phyloP scores from a whole-genome alignment of 2,888 invertebrate genomes.

The Pristionchus arcanus region DNA sequence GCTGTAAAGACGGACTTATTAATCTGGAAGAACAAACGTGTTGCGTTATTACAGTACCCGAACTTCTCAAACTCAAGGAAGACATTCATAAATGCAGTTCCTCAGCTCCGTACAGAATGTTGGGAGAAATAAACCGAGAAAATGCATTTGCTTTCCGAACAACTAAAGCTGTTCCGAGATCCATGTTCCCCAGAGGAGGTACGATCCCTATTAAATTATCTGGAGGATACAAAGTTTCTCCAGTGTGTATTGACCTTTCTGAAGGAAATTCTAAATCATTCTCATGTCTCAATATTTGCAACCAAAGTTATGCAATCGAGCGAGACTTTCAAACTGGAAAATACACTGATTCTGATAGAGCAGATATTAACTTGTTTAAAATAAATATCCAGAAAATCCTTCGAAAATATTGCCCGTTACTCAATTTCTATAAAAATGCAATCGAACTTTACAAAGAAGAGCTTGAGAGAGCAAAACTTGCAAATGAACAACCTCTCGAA shows the following conservation, averaged over 20 bases:
- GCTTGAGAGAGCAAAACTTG: neutral
- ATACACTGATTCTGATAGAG: neutral
- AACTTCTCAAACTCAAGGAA: neutral
- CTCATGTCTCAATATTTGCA: slow-evolving; percentile 15
- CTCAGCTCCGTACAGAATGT: neutral
- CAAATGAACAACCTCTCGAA: neutral
- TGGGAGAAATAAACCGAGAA: neutral
- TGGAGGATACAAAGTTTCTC: neutral
- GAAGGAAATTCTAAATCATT: neutral
- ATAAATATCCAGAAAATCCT: neutral
- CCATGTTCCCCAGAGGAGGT: neutral
- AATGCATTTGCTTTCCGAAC: neutral
- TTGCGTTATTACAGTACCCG: neutral
- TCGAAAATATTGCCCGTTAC: neutral
- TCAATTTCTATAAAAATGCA: neutral
- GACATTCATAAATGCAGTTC: neutral
- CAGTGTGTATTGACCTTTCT: neutral
- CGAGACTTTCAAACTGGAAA: neutral
- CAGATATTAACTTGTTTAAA: neutral
- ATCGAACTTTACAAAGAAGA: neutral
- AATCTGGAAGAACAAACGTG: neutral
- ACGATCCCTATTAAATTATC: neutral
- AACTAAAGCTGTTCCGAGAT: no score
- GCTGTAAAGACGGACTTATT: slow-evolving; percentile 14
- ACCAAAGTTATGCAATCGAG: neutral